Evolutionary conservation across 2,113 vertebrate genomes (phyloP).

Genomic region (Paedocypris sp.): DNA sequence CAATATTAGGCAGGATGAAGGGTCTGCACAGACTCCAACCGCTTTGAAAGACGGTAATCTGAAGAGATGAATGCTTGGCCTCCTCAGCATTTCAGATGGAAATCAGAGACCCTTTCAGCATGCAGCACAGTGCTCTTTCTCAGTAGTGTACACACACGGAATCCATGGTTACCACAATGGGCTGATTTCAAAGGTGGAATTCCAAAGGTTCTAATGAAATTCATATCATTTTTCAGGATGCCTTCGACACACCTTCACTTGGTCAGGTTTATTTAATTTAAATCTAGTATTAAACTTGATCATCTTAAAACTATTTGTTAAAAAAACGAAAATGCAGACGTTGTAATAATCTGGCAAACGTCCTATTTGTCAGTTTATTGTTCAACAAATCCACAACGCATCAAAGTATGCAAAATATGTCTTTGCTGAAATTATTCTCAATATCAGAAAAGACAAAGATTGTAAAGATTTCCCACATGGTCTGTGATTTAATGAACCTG

Average conservation of each 20-base stretch:
- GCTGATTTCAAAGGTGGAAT: slow-evolving; percentile 50
- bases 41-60: slow-evolving; percentile 4
- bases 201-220: slow-evolving; percentile 49
- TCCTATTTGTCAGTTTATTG: too few species aligned
- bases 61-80: slow-evolving; percentile 28
- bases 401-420: too few species aligned
- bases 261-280: background rate
- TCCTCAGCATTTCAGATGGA: slow-evolving; percentile 64
- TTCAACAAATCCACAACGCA: too few species aligned
- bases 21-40: background rate
- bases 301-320: too few species aligned
- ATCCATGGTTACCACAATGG: slow-evolving; percentile 62
- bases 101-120: slow-evolving; percentile 58
- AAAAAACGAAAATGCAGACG: too few species aligned
- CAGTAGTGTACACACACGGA: slow-evolving; percentile 55
- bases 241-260: slow-evolving; percentile 19
- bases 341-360: too few species aligned
- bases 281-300: background rate
- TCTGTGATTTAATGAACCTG: slow-evolving; percentile 22
- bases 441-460: background rate
- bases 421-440: slow-evolving; percentile 32
- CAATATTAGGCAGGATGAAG: background rate
- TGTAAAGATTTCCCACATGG: too few species aligned
- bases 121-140: slow-evolving; percentile 53
- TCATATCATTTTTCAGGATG: slow-evolving; percentile 34